Evolutionary conservation across 2,113 vertebrate species (phyloP), one percentile per base, ranked within the genome.

Genomic region (Narcine bancroftii): DNA sequence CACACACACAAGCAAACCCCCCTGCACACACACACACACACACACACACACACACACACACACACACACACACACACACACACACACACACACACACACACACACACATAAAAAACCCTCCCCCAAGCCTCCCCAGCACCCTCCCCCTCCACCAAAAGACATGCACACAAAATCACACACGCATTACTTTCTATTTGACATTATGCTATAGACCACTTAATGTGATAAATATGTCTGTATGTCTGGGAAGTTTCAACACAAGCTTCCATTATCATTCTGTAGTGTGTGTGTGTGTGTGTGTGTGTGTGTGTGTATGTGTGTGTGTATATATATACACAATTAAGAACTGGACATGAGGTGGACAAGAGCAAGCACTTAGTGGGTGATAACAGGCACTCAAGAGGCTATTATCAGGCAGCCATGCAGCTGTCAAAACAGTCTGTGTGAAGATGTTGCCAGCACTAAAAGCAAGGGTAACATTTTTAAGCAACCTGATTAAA

Each of bases 371-470:
- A 69, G 89, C 42, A 91, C 65, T 26, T 91, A 45, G 65, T 47
- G 63, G 89, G 47, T 71, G 26, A 66, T 47, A 69, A 91, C 24
- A 45, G 42, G 71, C 3, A 42, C 42, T 69, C 39, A 69, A 65
- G 65, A 69, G 89, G 65, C 89, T 29, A 65, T 71, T 91, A 91
- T 69, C 65, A 69, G 21, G 65, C 42, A 33, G 5, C 24, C 39
- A 17, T 91, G 36, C 65, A 66, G 63, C 42, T 91, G 65, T 91
- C 65, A 91, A 19, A 47, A 69, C 65, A 91, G 65, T 45, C 89
- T 69, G 63, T 91, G 89, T 19, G 39, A 36, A 65, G 63, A 89
- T 89, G 85, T 89, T 65, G n/a, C 39, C 85, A 89, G 39, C 26
- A 91, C 63, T 71, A 17, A 91, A 29, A 11, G 89, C 89, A 47